These are phyloP conservation scores for Lochmaea capreae DNA, from an alignment of 2,888 invertebrate species.

Conservation along the genomic window DNA sequence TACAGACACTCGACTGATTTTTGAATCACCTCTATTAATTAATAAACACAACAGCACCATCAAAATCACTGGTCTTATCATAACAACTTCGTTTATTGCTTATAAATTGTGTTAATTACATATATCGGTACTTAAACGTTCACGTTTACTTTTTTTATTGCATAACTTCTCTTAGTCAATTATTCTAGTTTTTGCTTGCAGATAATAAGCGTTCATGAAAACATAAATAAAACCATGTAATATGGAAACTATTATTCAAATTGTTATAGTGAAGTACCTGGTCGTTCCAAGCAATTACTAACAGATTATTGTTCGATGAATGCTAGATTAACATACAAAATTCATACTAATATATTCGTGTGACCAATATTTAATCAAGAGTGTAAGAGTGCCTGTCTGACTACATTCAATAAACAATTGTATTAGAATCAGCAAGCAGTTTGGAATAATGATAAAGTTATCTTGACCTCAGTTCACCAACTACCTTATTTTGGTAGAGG, in stretches of 20 bases:
- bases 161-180: neutral
- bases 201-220: neutral
- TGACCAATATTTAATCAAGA: neutral
- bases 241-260: constrained; percentile 1
- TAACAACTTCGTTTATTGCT: neutral
- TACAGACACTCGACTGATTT: too few relatives aligned
- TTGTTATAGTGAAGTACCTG: neutral
- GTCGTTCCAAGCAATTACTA: neutral
- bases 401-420: too few relatives aligned
- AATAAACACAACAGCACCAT: neutral
- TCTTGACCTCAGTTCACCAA: too few relatives aligned
- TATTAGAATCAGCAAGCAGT: too few relatives aligned
- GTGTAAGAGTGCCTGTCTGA: too few relatives aligned
- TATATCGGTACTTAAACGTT: neutral
- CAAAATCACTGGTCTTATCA: neutral
- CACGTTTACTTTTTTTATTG: neutral
- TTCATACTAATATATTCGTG: neutral
- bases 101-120: neutral
- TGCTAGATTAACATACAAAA: neutral
- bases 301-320: neutral
- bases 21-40: neutral
- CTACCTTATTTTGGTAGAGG: too few relatives aligned
- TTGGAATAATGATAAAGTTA: too few relatives aligned
- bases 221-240: neutral
- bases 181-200: neutral